Percentiles rank a stretch among this genome's conserved stretches.
Conservation (phyloP, 1,140 invertebrate species). For the Diuraphis noxia region DNA sequence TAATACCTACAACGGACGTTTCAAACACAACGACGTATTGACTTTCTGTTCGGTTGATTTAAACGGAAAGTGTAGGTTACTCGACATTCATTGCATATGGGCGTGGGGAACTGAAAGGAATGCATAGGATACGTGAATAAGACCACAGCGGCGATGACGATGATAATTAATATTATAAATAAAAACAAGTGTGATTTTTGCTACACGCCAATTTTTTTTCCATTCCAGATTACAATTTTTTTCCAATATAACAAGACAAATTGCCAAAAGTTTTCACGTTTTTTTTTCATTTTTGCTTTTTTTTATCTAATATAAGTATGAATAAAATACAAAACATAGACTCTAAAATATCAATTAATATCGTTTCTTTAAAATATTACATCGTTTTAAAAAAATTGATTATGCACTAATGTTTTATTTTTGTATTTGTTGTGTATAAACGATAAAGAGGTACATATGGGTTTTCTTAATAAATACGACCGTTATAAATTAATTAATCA, state of each 20-base stretch:
- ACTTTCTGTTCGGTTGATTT: background rate
- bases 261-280: conserved; percentile 42
- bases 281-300: conserved; percentile 40
- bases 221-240: conserved; percentile 43
- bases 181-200: conserved; percentile 30
- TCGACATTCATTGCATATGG: background rate
- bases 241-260: conserved; percentile 51
- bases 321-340: conserved; percentile 54
- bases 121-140: background rate
- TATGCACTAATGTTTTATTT: conserved; percentile 38
- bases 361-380: conserved; percentile 51
- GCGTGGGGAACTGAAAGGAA: background rate
- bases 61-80: background rate
- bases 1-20: background rate
- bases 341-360: conserved; percentile 53
- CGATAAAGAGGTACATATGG: conserved; percentile 50
- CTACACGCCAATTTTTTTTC: conserved; percentile 50
- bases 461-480: conserved; percentile 34
- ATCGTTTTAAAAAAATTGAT: conserved; percentile 31
- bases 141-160: too few species aligned
- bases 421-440: conserved; percentile 35
- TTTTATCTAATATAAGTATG: conserved; percentile 54
- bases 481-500: conserved; percentile 36
- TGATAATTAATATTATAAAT: background rate
- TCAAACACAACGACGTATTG: background rate